A percentile compares a stretch with the other conserved stretches of the same genome.
Conservation (phyloP, 2,888 invertebrate species). For the Sphaeridia pumilis region DNA sequence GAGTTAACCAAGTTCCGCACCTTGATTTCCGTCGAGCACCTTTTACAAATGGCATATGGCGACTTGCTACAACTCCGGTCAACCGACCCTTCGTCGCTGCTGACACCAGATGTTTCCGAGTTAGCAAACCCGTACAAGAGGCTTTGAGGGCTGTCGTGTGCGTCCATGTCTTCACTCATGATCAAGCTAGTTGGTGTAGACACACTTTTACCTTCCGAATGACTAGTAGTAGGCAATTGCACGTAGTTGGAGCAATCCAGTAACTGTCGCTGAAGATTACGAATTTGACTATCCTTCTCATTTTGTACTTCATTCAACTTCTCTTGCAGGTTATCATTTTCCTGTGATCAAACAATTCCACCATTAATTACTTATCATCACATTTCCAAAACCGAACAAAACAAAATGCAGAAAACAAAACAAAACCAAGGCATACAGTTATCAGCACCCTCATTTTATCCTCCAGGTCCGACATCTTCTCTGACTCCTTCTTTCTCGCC, state of each 20-base stretch:
- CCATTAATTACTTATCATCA: no score
- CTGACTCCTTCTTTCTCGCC: constrained; percentile 27
- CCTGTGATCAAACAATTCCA: no score
- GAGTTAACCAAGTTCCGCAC: constrained; percentile 32
- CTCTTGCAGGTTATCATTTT: constrained; percentile 58
- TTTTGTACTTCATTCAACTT: constrained; percentile 51
- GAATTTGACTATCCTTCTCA: constrained; percentile 58
- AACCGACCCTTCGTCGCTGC: neutral
- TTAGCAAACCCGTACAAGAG: neutral
- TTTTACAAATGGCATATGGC: constrained; percentile 18
- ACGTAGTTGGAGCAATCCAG: constrained; percentile 29
- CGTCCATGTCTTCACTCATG: neutral
- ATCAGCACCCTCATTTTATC: constrained; percentile 26
- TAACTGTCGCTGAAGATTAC: constrained; percentile 26
- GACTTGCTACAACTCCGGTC: neutral
- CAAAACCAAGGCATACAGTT: no score
- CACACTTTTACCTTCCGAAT: no score
- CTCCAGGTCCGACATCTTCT: constrained; percentile 31
- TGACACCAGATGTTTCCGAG: no score
- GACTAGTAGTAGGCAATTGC: constrained; percentile 6
- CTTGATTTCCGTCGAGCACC: constrained; percentile 33
- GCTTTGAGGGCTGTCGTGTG: neutral
- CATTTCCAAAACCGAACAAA: no score
- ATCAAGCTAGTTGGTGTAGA: neutral
- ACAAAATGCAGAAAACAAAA: no score